phyloP scores from a whole-genome alignment of 2,797 vertebrate species.

The Poecile montanus region DNA sequence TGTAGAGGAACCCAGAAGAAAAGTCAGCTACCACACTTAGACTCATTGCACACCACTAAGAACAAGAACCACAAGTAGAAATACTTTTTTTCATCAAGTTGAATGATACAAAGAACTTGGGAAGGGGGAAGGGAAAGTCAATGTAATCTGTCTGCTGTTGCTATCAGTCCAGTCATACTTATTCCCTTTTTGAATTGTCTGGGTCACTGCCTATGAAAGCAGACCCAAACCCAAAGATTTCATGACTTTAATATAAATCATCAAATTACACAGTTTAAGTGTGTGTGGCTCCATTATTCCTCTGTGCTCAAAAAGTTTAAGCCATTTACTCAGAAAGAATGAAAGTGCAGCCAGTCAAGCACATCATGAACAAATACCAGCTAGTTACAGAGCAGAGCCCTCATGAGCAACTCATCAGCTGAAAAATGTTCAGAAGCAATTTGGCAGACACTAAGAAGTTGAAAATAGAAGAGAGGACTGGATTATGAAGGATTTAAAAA shows the following conservation, averaged over 20 bases:
- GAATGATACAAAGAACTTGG: neutral
- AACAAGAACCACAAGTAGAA: neutral
- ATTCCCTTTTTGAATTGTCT: neutral
- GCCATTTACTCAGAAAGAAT: conserved; percentile 7
- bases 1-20: neutral
- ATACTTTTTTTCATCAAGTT: neutral
- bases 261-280: neutral
- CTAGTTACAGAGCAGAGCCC: conserved; percentile 29
- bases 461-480: neutral
- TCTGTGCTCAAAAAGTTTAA: conserved; percentile 19
- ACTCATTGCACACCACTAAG: neutral
- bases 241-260: neutral
- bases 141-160: neutral
- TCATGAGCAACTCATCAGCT: neutral
- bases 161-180: neutral
- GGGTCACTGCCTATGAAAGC: neutral
- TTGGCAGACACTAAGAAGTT: conserved; percentile 20
- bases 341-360: conserved; percentile 31
- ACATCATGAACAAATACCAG: conserved; percentile 40
- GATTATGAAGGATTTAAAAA: conserved; percentile 40
- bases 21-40: neutral
- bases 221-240: neutral
- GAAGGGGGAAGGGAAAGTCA: neutral
- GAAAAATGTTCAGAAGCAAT: conserved; percentile 30
- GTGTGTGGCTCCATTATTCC: neutral